Evolutionary conservation across 2,113 vertebrate genomes (phyloP), one percentile per base, ranked within the genome.

Genomic region (Pipra filicauda): DNA sequence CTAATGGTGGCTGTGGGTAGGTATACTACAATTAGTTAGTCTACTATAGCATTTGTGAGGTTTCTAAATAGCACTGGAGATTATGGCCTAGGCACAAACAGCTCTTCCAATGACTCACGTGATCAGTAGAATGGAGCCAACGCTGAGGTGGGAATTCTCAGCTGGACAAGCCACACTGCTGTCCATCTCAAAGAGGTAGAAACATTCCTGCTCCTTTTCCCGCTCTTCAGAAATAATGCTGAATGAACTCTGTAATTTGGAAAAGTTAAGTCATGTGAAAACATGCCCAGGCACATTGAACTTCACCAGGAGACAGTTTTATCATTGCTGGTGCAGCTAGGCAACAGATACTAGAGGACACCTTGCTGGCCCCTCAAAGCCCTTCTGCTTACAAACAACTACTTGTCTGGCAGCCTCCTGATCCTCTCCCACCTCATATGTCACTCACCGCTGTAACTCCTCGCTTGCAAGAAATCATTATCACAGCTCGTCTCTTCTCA

Each of bases 181-280:
- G 71, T 99, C 99, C 98, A 99, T 85, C 96, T 99, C 98, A 96
- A 99, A 99, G 94, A 99, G 97, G 97, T 99, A 99, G 96, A 99
- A 99, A 97, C 99, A 99, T 1, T 98, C 98, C 8, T 95, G 91
- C 2, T 81, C 8, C 91, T 98, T 98, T 5, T 98, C 96, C 57
- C 98, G 97, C 76, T 99, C 98, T 91, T 99, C 99, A 6, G 92
- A 87, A 74, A 98, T 86, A 58, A 98, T 97, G 71, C 94, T 93
- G 81, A 99, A 98, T 9, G 91, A 48, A 48, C 93, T 97, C 99
- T 99, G 97, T 92, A 75, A 37, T 86, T 57, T 37, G 26, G 46
- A 75, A 37, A 49, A 86, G 14, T 28, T 30, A 91, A 49, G 46
- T 37, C 39, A 71, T 2, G 9, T 84, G 70, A 94, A 84, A 84